Evolutionary conservation across 2,113 vertebrate genomes (phyloP).

Genomic region (Cnemophilus loriae): DNA sequence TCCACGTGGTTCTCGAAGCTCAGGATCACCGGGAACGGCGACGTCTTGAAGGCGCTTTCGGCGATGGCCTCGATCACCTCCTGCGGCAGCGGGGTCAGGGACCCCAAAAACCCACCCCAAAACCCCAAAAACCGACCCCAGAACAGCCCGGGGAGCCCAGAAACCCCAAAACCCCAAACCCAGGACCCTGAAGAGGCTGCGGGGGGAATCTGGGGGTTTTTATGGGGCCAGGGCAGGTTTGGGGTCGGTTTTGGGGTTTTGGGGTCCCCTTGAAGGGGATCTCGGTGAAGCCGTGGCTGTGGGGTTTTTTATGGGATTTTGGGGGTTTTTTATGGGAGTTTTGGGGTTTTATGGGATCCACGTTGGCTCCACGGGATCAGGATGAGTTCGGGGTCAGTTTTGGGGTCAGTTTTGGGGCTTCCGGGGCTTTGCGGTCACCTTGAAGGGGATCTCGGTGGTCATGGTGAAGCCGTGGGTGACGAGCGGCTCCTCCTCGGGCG

Average conservation of each 20-base stretch:
- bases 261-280: no score
- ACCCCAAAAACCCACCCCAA: background rate
- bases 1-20: background rate
- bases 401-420: background rate
- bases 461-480: conserved; percentile 98
- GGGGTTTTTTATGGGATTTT: no score
- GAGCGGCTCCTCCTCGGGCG: conserved; percentile 91
- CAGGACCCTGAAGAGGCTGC: no score
- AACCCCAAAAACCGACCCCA: no score
- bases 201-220: no score
- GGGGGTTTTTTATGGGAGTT: background rate
- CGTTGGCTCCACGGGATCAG: no score
- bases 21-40: background rate
- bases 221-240: background rate
- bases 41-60: background rate
- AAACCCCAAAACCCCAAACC: background rate
- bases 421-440: conserved; percentile 63
- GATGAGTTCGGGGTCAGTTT: no score
- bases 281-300: conserved; percentile 96
- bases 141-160: no score
- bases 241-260: background rate
- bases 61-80: background rate
- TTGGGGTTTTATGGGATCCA: no score
- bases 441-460: conserved; percentile 96
- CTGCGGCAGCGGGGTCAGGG: background rate